These are phyloP conservation scores for Heliconius melpomene DNA, from an alignment of 1,140 invertebrate species.

Conservation along the genomic window DNA sequence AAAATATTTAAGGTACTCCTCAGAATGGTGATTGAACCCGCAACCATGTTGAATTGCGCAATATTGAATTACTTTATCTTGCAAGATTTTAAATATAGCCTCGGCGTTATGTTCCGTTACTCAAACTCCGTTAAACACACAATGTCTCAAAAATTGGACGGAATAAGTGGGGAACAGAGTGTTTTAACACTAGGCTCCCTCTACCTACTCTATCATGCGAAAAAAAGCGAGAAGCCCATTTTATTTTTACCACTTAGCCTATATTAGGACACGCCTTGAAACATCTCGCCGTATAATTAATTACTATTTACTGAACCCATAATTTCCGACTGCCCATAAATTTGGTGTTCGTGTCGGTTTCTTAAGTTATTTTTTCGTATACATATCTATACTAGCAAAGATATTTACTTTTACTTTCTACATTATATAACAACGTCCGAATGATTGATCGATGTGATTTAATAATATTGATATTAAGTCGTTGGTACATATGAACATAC, in stretches of 20 bases:
- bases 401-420: conserved; percentile 20
- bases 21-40: too few species aligned
- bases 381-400: background rate
- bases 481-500: background rate
- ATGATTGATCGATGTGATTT: conserved; percentile 9
- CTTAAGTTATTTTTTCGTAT: conserved; percentile 11
- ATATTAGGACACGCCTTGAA: conserved; percentile 39
- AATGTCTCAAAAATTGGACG: too few species aligned
- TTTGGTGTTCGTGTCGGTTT: conserved; percentile 17
- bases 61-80: too few species aligned
- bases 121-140: too few species aligned
- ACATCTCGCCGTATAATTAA: conserved; percentile 45
- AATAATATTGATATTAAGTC: background rate
- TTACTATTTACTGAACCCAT: conserved; percentile 38
- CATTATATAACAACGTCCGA: background rate
- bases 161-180: too few species aligned
- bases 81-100: too few species aligned
- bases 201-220: too few species aligned
- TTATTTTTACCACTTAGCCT: conserved; percentile 21
- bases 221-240: too few species aligned
- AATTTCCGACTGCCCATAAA: conserved; percentile 35
- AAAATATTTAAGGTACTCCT: too few species aligned
- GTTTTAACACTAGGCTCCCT: too few species aligned
- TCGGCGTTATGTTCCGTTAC: too few species aligned
- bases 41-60: too few species aligned